A percentile compares a stretch with the other conserved stretches of the same genome.
Evolutionary conservation across 2,888 invertebrate genomes (phyloP).

Genomic region (Philereme vetulata): DNA sequence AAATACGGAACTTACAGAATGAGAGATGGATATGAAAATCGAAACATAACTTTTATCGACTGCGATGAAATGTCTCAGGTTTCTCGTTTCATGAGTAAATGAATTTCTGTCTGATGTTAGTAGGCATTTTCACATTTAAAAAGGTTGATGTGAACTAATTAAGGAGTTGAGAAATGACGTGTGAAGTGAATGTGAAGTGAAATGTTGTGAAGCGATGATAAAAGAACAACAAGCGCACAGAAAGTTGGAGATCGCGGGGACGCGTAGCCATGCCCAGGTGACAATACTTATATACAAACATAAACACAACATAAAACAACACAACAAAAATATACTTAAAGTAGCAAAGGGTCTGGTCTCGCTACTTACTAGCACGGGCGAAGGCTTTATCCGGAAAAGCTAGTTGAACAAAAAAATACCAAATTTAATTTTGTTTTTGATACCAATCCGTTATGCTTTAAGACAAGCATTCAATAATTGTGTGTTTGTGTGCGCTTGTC

Average conservation of each 20-base stretch:
- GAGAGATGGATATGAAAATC: slow-evolving; percentile 29
- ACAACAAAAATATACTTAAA: slow-evolving; percentile 58
- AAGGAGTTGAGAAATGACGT: slow-evolving; percentile 22
- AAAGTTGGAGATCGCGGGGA: slow-evolving; percentile 70
- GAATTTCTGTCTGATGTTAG: slow-evolving; percentile 15
- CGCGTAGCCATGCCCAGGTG: slow-evolving; percentile 80
- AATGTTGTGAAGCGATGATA: slow-evolving; percentile 60
- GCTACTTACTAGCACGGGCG: slow-evolving; percentile 98
- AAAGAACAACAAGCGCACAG: slow-evolving; percentile 84
- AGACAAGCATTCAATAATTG: slow-evolving; percentile 64
- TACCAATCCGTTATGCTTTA: slow-evolving; percentile 63
- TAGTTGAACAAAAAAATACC: slow-evolving; percentile 84
- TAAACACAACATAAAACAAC: slow-evolving; percentile 51
- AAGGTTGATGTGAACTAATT: slow-evolving; percentile 6
- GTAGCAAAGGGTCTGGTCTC: slow-evolving; percentile 75
- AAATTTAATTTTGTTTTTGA: slow-evolving; percentile 57
- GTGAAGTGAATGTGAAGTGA: slow-evolving; percentile 40
- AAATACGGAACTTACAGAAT: slow-evolving; percentile 25
- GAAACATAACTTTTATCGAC: slow-evolving; percentile 23
- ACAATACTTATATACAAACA: slow-evolving; percentile 49
- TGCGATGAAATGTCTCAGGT: slow-evolving; percentile 27
- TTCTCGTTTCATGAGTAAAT: slow-evolving; percentile 15
- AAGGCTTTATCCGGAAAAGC: slow-evolving; percentile 99
- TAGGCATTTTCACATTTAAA: slow-evolving; percentile 14
- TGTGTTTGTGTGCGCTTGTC: slow-evolving; percentile 80